Percentiles rank a stretch among this genome's conserved stretches.
phyloP scores from a whole-genome alignment of 2,888 invertebrate genomes.

The Heterodera filipjevi region DNA sequence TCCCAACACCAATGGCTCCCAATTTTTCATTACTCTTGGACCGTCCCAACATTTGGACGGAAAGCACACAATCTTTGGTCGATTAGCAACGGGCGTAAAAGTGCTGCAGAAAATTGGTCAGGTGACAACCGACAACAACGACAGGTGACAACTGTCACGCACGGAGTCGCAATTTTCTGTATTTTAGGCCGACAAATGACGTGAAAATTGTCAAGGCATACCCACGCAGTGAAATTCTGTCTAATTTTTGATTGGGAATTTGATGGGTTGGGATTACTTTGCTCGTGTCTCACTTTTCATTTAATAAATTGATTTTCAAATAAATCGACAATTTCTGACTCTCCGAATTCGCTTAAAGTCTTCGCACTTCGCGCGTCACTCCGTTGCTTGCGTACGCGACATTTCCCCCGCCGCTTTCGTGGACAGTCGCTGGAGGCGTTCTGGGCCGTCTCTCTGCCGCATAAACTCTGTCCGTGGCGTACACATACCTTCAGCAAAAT shows the following conservation, averaged over 20 bases:
- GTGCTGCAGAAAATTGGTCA: conserved; percentile 71
- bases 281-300: not conserved
- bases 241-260: not conserved
- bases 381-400: conserved; percentile 3
- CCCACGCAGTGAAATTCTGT: conserved; percentile 40
- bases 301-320: not conserved
- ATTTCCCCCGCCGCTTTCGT: not conserved
- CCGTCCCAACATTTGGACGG: conserved; percentile 97
- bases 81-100: conserved; percentile 62
- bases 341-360: conserved; percentile 5
- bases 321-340: not conserved
- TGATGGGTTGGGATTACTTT: not conserved
- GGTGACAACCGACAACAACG: conserved; percentile 89
- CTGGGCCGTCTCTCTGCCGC: conserved; percentile 12
- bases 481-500: conserved; percentile 36
- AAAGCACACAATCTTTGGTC: conserved; percentile 91
- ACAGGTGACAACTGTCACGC: conserved; percentile 67
- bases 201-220: conserved; percentile 69
- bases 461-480: conserved; percentile 38
- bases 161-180: not conserved
- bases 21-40: conserved; percentile 94
- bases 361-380: conserved; percentile 19
- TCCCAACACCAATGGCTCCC: conserved; percentile 93
- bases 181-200: conserved; percentile 80
- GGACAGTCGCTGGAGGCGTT: not conserved